These are phyloP conservation scores for Todiramphus saurophagus DNA, from an alignment of 2,113 vertebrate species.

Conservation along the genomic window DNA sequence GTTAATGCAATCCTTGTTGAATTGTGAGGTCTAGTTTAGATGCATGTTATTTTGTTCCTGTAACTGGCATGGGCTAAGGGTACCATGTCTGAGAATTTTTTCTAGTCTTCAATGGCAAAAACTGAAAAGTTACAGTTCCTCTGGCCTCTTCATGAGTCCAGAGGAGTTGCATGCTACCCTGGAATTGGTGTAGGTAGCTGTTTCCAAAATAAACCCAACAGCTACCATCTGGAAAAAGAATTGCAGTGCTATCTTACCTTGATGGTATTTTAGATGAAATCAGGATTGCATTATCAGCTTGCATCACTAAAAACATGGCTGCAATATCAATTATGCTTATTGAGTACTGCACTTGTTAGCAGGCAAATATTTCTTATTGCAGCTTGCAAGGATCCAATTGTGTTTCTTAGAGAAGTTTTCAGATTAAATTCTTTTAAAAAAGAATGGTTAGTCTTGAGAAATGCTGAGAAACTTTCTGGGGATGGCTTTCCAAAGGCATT, in stretches of 20 bases:
- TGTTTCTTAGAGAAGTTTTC: not conserved
- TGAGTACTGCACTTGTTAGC: not conserved
- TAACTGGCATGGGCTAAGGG: not conserved
- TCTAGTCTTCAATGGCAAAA: not conserved
- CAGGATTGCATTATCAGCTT: not conserved
- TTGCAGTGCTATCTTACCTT: not conserved
- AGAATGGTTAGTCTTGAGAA: not conserved
- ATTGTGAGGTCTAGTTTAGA: not conserved
- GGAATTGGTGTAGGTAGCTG: not conserved
- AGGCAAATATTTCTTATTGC: not conserved
- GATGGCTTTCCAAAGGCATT: not conserved
- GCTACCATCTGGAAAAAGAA: not conserved
- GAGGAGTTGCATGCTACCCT: not conserved
- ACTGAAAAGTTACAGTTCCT: not conserved
- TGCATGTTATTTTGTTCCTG: not conserved
- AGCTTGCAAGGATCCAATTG: not conserved
- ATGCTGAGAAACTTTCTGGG: not conserved
- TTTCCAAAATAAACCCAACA: not conserved
- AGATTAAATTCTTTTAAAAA: not conserved
- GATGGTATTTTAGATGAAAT: not conserved
- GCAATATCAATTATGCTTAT: not conserved
- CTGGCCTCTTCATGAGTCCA: not conserved
- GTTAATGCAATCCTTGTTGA: not conserved
- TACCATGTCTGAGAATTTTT: not conserved
- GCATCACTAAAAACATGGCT: not conserved